A percentile compares a stretch with the other conserved stretches of the same genome.
Conservation (phyloP, 2,797 vertebrate genomes). For the Phoeniculus purpureus region DNA sequence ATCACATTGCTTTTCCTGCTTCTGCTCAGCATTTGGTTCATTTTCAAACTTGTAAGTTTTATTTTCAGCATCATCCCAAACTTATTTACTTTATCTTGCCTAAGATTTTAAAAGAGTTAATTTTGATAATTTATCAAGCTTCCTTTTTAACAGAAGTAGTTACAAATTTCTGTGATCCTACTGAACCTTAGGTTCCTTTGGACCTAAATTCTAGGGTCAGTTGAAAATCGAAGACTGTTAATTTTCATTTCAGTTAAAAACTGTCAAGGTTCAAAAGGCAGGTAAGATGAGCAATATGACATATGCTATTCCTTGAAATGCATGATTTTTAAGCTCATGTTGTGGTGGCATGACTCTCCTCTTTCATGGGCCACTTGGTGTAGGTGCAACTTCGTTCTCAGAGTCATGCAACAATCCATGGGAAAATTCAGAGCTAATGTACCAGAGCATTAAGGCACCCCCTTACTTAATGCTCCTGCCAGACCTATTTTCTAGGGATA, state of each 20-base stretch:
- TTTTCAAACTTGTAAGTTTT: neutral
- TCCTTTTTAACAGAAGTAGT: slow-evolving; percentile 10
- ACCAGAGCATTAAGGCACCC: no score
- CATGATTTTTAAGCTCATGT: neutral
- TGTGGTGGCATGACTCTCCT: no score
- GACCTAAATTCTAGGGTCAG: neutral
- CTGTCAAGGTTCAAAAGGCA: neutral
- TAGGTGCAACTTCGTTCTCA: no score
- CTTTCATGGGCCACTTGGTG: no score
- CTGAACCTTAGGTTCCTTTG: slow-evolving; percentile 3
- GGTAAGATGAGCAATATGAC: neutral
- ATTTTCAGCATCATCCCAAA: neutral
- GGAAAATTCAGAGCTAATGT: no score
- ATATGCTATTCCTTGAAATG: neutral
- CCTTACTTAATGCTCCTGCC: no score
- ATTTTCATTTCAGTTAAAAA: neutral
- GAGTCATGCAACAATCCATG: no score
- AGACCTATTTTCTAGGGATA: no score
- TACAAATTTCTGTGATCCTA: neutral
- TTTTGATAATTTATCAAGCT: neutral
- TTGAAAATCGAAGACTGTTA: neutral
- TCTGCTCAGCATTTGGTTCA: neutral
- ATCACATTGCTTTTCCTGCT: neutral
- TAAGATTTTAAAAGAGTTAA: neutral
- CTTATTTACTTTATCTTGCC: neutral